Evolutionary conservation across 1,140 invertebrate genomes (phyloP), one percentile per base, ranked within the genome.

Genomic region (Drosophila mauritiana): DNA sequence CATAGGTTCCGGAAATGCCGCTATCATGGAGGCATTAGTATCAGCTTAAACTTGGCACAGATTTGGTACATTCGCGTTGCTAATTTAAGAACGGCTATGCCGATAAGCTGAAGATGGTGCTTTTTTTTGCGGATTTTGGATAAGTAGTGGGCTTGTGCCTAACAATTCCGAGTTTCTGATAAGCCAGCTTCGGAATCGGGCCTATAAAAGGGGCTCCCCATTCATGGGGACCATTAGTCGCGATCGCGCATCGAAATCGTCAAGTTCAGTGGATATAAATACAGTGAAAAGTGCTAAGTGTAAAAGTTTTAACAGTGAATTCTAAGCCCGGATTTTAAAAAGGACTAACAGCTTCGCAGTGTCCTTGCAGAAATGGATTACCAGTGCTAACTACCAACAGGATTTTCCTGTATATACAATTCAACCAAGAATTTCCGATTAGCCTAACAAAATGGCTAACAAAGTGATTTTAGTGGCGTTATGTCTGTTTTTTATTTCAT

Each of bases 31-130:
- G 58, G 53, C 37, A 62, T 58, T 62, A 27, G 34, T 36, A 56
- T 63, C 54, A 49, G 52, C 40, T 31, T 88, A 42, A 88, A 83
- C 82, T 88, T 88, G 74, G 79, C 79, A 83, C 59, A 79, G 17
- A 73, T 77, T 34, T 15, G 43, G 34, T 27, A 36, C 53, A 70
- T 70, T 70, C 51, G 64, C 64, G 17, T 56, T 69, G 34, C 48
- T 53, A 57, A 59, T 57, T 67, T 46, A 51, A 63, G 59, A 43
- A 45, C 17, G n/a, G 42, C 51, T 34, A 20, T 22, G 27, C 8
- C 62, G 83, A 86, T 83, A 83, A 82, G 70, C 40, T 45, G 17
- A 53, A 49, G 59, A 78, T 67, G 80, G 64, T 78, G 36, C 46
- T 59, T 81, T 70, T 64, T 15, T 54, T 6, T 10, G 75, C 65